phyloP scores from a whole-genome alignment of 2,113 vertebrate genomes.

The Heloderma charlesbogerti region DNA sequence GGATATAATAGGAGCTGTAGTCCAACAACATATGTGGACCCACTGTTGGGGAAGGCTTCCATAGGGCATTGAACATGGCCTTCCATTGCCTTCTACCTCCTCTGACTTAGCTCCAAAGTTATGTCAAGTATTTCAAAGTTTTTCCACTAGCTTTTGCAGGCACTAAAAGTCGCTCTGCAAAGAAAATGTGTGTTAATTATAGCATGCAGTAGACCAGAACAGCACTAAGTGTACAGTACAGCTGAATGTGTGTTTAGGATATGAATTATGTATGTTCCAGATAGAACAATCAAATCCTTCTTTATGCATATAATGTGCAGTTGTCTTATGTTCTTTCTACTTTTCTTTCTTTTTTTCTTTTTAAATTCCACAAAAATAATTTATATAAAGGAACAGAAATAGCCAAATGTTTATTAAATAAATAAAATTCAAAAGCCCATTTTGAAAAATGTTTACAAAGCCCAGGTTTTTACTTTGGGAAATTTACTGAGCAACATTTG shows the following conservation, averaged over 20 bases:
- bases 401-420: background rate
- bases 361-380: background rate
- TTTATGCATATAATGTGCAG: background rate
- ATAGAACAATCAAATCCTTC: slow-evolving; percentile 5
- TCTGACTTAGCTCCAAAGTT: background rate
- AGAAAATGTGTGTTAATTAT: slow-evolving; percentile 47
- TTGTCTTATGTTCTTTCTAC: background rate
- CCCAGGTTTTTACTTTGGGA: background rate
- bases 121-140: background rate
- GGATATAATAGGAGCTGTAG: background rate
- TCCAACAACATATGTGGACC: background rate
- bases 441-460: background rate
- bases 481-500: background rate
- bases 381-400: background rate
- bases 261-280: slow-evolving; percentile 3
- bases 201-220: slow-evolving; percentile 29
- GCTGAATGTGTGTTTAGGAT: slow-evolving; percentile 23
- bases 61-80: background rate
- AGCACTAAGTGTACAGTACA: slow-evolving; percentile 28
- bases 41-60: background rate
- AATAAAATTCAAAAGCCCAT: background rate
- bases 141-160: background rate
- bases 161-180: slow-evolving; percentile 27
- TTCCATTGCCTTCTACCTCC: background rate
- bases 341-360: background rate